phyloP scores from a whole-genome alignment of 2,113 vertebrate species.

The Spheniscus mendiculus region DNA sequence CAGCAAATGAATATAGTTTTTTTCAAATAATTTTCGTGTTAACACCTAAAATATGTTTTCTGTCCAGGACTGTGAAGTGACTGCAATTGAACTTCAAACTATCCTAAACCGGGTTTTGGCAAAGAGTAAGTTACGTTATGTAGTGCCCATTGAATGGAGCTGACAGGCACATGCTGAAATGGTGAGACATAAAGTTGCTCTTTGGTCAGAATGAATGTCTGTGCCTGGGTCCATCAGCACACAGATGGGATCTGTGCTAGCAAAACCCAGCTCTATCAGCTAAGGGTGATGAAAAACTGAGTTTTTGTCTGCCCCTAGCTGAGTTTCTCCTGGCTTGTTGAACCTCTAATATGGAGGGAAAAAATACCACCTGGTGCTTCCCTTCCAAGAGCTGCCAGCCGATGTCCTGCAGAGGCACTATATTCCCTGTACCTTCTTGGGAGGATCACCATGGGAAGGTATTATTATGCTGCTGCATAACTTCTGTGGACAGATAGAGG shows the following conservation, averaged over 20 bases:
- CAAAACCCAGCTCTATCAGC: neutral
- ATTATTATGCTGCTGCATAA: neutral
- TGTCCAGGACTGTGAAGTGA: slow-evolving; percentile 84
- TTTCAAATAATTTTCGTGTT: neutral
- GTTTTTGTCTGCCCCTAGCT: neutral
- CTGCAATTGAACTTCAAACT: slow-evolving; percentile 75
- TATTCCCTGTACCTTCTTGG: neutral
- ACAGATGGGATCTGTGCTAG: neutral
- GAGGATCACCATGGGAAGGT: neutral
- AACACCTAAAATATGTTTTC: neutral
- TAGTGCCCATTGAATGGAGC: neutral
- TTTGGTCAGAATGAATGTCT: neutral
- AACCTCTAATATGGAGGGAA: neutral
- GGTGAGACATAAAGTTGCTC: neutral
- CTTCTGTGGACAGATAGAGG: neutral
- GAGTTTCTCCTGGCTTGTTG: neutral
- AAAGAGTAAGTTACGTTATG: slow-evolving; percentile 74
- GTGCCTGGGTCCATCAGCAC: neutral
- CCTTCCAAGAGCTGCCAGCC: neutral
- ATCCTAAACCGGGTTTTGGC: slow-evolving; percentile 81
- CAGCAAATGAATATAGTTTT: neutral
- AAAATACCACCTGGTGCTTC: neutral
- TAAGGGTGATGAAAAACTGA: neutral
- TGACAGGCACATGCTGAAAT: neutral
- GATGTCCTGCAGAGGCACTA: neutral